phyloP scores from a whole-genome alignment of 2,888 invertebrate species.

The Zaprionus obscuricornis region DNA sequence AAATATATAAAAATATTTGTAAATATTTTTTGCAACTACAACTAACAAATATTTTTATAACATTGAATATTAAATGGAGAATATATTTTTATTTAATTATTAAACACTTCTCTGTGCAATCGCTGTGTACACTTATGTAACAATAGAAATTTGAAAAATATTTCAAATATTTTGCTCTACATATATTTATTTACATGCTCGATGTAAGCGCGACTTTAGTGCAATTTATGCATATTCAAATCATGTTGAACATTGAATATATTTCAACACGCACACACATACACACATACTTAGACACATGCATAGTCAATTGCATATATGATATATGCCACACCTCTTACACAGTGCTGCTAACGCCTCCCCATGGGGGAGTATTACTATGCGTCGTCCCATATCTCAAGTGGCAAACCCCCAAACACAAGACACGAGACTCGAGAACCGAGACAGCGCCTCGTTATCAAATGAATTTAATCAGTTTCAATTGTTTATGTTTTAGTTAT shows the following conservation, averaged over 20 bases:
- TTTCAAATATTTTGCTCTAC: too few species aligned
- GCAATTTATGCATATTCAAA: constrained; percentile 56
- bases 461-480: constrained; percentile 78
- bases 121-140: too few species aligned
- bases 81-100: too few species aligned
- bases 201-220: constrained; percentile 2
- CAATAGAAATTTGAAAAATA: too few species aligned
- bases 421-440: constrained; percentile 10
- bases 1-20: not conserved
- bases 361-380: too few species aligned
- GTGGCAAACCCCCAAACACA: constrained; percentile 48
- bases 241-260: constrained; percentile 48
- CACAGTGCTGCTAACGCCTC: too few species aligned
- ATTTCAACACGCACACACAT: constrained; percentile 42
- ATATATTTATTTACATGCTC: not conserved
- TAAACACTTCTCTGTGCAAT: too few species aligned
- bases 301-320: constrained; percentile 10
- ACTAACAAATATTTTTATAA: too few species aligned
- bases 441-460: constrained; percentile 62
- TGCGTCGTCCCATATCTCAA: constrained; percentile 58
- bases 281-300: constrained; percentile 5
- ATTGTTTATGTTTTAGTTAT: constrained; percentile 70
- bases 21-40: too few species aligned
- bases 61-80: too few species aligned
- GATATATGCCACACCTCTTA: constrained; percentile 46